phyloP scores from a whole-genome alignment of 2,888 invertebrate genomes.

The Dusona sp. region DNA sequence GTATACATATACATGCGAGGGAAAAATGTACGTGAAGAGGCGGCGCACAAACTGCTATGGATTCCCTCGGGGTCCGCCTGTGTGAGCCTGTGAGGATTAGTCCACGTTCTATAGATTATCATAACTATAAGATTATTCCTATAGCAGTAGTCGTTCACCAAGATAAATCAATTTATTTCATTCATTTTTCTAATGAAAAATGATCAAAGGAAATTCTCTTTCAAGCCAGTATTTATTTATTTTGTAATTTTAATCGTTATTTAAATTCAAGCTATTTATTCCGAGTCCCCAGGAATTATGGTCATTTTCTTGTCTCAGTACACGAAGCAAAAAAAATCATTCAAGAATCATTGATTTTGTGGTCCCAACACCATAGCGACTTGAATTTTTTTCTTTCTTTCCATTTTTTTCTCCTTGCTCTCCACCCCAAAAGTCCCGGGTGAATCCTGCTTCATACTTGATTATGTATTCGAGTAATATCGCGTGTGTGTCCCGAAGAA shows the following conservation, averaged over 20 bases:
- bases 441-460: constrained; percentile 18
- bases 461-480: constrained; percentile 55
- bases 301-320: background rate
- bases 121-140: constrained; percentile 45
- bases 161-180: background rate
- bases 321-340: background rate
- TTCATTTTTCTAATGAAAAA: background rate
- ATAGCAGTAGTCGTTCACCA: background rate
- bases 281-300: background rate
- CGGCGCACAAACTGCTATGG: constrained; percentile 32
- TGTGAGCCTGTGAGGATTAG: constrained; percentile 49
- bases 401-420: background rate
- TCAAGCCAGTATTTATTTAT: background rate
- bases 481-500: constrained; percentile 50
- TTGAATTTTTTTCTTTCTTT: background rate
- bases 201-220: background rate
- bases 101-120: constrained; percentile 39
- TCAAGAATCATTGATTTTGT: background rate
- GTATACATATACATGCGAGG: background rate
- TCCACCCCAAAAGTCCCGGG: background rate
- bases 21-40: constrained; percentile 9
- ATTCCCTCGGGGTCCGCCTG: constrained; percentile 60
- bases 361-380: background rate
- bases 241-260: background rate
- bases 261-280: background rate